Base-by-base conservation (phyloP, 2,113 vertebrate species). In the Ancistrus triradiatus region DNA sequence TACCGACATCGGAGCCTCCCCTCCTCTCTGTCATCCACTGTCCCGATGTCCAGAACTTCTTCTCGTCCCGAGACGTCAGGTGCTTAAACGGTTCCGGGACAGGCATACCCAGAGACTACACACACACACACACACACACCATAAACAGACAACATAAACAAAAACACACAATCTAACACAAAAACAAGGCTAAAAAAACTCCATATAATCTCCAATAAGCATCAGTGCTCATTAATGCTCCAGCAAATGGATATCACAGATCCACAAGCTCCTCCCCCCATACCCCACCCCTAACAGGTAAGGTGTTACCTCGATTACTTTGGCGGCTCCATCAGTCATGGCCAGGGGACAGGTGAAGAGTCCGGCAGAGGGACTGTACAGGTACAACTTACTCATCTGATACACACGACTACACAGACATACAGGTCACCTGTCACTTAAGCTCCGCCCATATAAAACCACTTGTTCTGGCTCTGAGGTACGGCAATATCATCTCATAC, bases 11-110 rank as follows among this genome's bases (percentile, higher is more conserved):
- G 2, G 93, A 94, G 72, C 93, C 92, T 19, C 93, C 93, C 52
- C 75, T 87, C 66, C 86, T 76, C 73, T 95, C 93, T 0, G 91
- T 94, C 93, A 95, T 95, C 93, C 93, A 94, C 78, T 94, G 93
- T 44, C 92, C 91, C 27, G 92, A 95, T 1, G 91, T 93, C 91
- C 93, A 93, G 78, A 94, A 93, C 17, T 37, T 70, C 28, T 74
- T 22, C 7, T 90, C 86, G 10, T 91, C 78, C 5, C 87, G 83
- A 1, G 86, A 79, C 3, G 87, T 93, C 79, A 95, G 79, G 3
- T 15, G 83, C 24, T 62, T 77, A 72, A 84, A 93, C 13, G 82
- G 81, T 0, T 85, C 81, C 31, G 75, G 86, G 46, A 86, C 77
- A 4, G 81, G 73, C 62, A 62, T 68, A 5, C 62, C 89, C 87